Evolutionary conservation across 2,888 invertebrate species (phyloP).

Genomic region (Ophioninae sp.): DNA sequence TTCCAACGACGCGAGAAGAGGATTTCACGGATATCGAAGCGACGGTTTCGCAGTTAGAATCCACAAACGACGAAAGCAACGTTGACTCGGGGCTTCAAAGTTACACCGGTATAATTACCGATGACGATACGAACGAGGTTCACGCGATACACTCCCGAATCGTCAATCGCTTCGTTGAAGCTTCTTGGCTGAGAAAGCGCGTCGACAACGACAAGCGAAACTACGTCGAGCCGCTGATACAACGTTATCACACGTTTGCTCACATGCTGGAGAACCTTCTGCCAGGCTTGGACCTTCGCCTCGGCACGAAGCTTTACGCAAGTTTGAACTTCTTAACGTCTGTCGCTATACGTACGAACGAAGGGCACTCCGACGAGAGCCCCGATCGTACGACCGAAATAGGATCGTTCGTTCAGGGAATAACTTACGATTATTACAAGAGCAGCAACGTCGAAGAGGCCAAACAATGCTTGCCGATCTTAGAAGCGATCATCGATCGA

Average conservation of each 20-base stretch:
- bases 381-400: slow-evolving; percentile 36
- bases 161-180: slow-evolving; percentile 83
- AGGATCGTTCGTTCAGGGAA: slow-evolving; percentile 45
- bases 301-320: slow-evolving; percentile 83
- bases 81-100: slow-evolving; percentile 19
- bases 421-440: slow-evolving; percentile 89
- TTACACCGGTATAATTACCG: slow-evolving; percentile 79
- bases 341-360: slow-evolving; percentile 82
- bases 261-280: slow-evolving; percentile 82
- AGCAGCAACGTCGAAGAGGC: slow-evolving; percentile 92
- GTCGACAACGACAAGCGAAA: slow-evolving; percentile 78
- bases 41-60: slow-evolving; percentile 70
- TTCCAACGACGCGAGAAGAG: slow-evolving; percentile 86
- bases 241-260: slow-evolving; percentile 85
- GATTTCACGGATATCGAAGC: slow-evolving; percentile 88
- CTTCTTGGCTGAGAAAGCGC: slow-evolving; percentile 84
- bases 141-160: slow-evolving; percentile 85
- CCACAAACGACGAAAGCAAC: slow-evolving; percentile 67
- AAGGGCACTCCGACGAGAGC: slow-evolving; percentile 80
- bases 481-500: slow-evolving; percentile 85
- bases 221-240: slow-evolving; percentile 83
- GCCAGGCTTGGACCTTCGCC: slow-evolving; percentile 82
- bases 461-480: slow-evolving; percentile 86
- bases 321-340: slow-evolving; percentile 83
- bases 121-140: slow-evolving; percentile 84